phyloP scores from a whole-genome alignment of 2,888 invertebrate species.

The Andrena flavipes region DNA sequence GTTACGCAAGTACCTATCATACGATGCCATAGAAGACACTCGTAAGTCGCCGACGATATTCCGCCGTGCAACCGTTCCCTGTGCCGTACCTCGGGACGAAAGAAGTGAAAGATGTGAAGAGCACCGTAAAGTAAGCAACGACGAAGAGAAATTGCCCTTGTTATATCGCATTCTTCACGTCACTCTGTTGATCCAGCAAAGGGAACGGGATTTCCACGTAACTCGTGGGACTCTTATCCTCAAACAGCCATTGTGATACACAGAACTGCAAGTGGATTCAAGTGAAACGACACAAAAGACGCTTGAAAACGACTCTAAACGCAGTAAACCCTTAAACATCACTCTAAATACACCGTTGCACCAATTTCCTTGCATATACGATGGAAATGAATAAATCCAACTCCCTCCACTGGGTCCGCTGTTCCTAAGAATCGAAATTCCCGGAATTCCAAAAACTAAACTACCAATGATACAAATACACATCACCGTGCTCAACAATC shows the following conservation, averaged over 20 bases:
- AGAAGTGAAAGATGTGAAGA: conserved; percentile 1
- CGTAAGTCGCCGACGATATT: conserved; percentile 26
- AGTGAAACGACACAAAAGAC: too few species aligned
- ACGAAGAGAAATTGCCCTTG: conserved; percentile 51
- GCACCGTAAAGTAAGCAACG: conserved; percentile 20
- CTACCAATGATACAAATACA: too few species aligned
- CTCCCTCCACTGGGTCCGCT: too few species aligned
- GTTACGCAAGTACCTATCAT: conserved; percentile 38
- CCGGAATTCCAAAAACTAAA: too few species aligned
- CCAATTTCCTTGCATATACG: too few species aligned
- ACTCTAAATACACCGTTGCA: too few species aligned
- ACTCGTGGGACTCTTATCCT: not conserved
- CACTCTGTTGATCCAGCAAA: conserved; percentile 36
- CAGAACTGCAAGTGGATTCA: not conserved
- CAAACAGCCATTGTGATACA: not conserved
- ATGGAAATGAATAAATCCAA: too few species aligned
- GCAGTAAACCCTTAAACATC: too few species aligned
- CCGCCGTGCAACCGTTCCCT: conserved; percentile 10
- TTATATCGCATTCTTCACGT: conserved; percentile 37
- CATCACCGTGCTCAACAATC: too few species aligned
- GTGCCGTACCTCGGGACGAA: not conserved
- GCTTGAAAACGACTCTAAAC: too few species aligned
- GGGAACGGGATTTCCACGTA: conserved; percentile 14
- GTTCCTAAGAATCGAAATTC: too few species aligned
- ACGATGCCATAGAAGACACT: conserved; percentile 23